Evolutionary conservation across 37 sponge, comb jelly and placozoan genomes (phyloP).

Genomic region (Halichondria panicea): DNA sequence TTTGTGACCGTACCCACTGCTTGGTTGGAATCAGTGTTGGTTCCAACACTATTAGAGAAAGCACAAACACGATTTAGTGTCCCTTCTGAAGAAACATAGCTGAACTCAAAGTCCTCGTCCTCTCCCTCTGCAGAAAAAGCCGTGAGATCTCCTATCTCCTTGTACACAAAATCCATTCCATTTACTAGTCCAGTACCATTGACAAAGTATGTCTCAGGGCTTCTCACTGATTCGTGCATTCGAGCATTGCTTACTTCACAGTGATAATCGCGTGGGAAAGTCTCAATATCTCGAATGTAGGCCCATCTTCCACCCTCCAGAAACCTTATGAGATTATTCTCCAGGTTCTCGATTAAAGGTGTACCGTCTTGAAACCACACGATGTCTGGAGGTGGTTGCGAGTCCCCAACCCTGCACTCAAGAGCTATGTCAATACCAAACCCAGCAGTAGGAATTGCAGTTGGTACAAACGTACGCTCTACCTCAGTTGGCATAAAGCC

Average conservation of each 20-base stretch:
- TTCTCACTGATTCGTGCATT: no score
- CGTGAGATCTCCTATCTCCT: conserved; percentile 14
- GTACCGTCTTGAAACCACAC: conserved; percentile 5
- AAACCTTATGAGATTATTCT: no score
- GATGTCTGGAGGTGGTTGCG: conserved; percentile 24
- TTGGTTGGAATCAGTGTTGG: no score
- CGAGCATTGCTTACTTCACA: conserved; percentile 59
- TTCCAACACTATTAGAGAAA: no score
- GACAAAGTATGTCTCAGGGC: conserved; percentile 1
- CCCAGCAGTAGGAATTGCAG: not conserved
- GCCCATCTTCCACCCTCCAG: no score
- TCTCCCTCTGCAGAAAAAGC: not conserved
- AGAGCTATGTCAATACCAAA: conserved; percentile 7
- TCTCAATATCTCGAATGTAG: no score
- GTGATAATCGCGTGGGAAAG: conserved; percentile 6
- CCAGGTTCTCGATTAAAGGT: no score
- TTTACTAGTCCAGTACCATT: not conserved
- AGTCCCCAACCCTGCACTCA: conserved; percentile 16
- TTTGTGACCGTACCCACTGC: no score
- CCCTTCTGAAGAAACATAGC: conserved; percentile 6
- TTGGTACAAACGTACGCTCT: not conserved
- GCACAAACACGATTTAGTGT: no score
- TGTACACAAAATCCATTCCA: not conserved
- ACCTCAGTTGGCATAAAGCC: not conserved
- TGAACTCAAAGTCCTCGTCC: not conserved